Evolutionary conservation across 2,113 vertebrate genomes (phyloP).

Genomic region (Phaethornis superciliosus): DNA sequence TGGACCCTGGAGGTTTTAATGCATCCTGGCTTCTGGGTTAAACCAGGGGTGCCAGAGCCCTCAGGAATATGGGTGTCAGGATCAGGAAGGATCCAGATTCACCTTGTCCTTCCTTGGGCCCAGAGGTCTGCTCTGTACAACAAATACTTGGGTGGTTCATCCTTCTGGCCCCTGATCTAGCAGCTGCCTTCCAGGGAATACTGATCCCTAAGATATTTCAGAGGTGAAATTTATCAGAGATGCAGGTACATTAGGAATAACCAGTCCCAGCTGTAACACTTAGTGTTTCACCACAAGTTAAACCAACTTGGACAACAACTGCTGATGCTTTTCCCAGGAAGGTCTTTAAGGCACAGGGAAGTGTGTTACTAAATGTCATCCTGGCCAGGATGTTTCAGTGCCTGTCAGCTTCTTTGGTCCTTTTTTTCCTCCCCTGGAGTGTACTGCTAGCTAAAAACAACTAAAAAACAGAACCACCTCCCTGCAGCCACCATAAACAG

Average conservation of each 20-base stretch:
- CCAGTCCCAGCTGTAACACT: not conserved
- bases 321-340: not conserved
- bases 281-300: not conserved
- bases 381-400: not conserved
- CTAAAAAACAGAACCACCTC: not conserved
- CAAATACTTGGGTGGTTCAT: not conserved
- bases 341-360: not conserved
- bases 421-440: not conserved
- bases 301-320: not conserved
- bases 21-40: not conserved
- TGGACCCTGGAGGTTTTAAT: not conserved
- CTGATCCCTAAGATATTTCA: not conserved
- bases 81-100: not conserved
- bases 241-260: not conserved
- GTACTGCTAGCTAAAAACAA: not conserved
- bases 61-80: not conserved
- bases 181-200: not conserved
- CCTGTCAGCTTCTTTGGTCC: not conserved
- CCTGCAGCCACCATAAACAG: not conserved
- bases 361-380: not conserved
- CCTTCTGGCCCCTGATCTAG: not conserved
- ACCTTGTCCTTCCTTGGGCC: accelerated
- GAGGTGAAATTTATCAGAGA: not conserved
- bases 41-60: not conserved
- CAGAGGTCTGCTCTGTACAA: not conserved